Conservation (phyloP, 2,113 vertebrate species). For the Ancistrus triradiatus region DNA sequence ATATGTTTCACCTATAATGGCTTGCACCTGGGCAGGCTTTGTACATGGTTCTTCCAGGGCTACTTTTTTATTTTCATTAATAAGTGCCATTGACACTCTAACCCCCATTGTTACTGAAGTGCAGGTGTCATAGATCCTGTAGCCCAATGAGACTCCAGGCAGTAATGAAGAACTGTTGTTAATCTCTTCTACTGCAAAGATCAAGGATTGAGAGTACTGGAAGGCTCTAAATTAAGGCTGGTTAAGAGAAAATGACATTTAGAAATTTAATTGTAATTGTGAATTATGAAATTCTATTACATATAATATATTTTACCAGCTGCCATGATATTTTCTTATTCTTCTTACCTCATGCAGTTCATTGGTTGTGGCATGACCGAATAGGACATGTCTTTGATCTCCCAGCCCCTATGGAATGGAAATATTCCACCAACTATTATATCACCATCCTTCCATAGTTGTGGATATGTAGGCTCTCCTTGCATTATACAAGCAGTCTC, state of each 20-base stretch:
- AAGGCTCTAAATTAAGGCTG: slow-evolving; percentile 65
- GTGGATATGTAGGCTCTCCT: slow-evolving; percentile 25
- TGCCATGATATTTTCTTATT: not conserved
- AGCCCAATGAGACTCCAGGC: slow-evolving; percentile 63
- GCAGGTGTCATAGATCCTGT: slow-evolving; percentile 66
- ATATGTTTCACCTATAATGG: slow-evolving; percentile 62
- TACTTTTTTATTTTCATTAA: slow-evolving; percentile 50
- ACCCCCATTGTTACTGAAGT: slow-evolving; percentile 53
- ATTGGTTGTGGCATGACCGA: slow-evolving; percentile 8
- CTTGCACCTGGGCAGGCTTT: slow-evolving; percentile 55
- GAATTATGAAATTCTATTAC: not conserved
- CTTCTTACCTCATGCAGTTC: slow-evolving; percentile 34
- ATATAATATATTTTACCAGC: not conserved
- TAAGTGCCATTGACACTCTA: slow-evolving; percentile 54
- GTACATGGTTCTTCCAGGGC: slow-evolving; percentile 41
- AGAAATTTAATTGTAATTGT: not conserved
- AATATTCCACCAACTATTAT: slow-evolving; percentile 35
- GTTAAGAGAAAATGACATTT: not conserved
- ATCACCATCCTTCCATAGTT: slow-evolving; percentile 37
- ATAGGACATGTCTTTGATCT: slow-evolving; percentile 21
- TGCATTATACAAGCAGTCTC: slow-evolving; percentile 19
- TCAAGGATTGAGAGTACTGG: slow-evolving; percentile 64
- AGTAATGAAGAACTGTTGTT: slow-evolving; percentile 67
- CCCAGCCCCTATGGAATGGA: slow-evolving; percentile 37
- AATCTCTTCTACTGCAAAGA: slow-evolving; percentile 68